phyloP scores from a whole-genome alignment of 2,113 vertebrate genomes.

The Halcyon senegalensis region DNA sequence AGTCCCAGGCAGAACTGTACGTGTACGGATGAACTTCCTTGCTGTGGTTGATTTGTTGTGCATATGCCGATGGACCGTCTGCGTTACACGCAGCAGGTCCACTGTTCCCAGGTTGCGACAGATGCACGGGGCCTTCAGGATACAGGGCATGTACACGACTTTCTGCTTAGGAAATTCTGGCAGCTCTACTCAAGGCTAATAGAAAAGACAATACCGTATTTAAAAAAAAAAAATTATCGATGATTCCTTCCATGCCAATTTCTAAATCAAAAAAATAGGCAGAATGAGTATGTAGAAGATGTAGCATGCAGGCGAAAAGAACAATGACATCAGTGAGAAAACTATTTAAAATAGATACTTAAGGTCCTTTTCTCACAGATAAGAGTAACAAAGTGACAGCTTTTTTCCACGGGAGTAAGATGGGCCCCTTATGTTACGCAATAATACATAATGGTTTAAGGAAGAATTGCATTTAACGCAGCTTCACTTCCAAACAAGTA shows the following conservation, averaged over 20 bases:
- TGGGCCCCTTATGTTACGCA: neutral
- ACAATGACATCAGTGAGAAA: neutral
- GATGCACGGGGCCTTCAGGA: neutral
- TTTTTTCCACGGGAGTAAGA: neutral
- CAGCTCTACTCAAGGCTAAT: slow-evolving; percentile 6
- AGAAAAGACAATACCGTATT: neutral
- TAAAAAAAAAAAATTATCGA: neutral
- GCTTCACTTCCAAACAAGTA: neutral
- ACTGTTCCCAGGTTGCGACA: neutral
- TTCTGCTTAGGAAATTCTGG: neutral
- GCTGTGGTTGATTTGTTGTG: neutral
- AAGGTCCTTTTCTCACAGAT: slow-evolving; percentile 2
- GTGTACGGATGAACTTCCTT: neutral
- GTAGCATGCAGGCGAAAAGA: neutral
- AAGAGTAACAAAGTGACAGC: neutral
- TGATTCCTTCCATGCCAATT: neutral
- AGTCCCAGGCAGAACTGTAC: neutral
- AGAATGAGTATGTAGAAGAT: neutral
- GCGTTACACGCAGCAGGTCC: neutral
- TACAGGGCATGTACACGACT: neutral
- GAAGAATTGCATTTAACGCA: slow-evolving; percentile 27
- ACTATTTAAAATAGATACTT: neutral
- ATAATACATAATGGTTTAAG: neutral
- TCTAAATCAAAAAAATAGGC: neutral
- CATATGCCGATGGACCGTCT: neutral